These are phyloP conservation scores for Phortica okadai DNA, from an alignment of 2,888 invertebrate species.

Conservation along the genomic window DNA sequence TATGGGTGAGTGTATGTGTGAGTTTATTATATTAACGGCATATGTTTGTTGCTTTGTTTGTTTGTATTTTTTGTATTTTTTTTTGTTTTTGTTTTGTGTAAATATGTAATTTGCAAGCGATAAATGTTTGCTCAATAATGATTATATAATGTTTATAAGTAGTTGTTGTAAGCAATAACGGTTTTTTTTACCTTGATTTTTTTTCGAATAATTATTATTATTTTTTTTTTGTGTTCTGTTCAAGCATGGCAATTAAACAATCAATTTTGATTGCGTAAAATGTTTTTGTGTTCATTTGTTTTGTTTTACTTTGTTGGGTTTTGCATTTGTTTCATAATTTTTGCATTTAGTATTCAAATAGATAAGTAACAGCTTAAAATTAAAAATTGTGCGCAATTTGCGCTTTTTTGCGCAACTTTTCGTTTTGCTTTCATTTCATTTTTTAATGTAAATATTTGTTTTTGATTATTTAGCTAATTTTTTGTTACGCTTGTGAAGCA, in stretches of 20 bases:
- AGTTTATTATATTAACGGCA: conserved; percentile 36
- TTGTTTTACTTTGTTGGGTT: conserved; percentile 31
- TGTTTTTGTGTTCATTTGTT: conserved; percentile 35
- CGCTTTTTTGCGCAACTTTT: conserved; percentile 7
- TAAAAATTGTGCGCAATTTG: conserved; percentile 12
- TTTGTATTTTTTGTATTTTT: conserved; percentile 35
- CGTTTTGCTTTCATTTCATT: not conserved
- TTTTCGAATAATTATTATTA: conserved; percentile 36
- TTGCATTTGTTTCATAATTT: conserved; percentile 33
- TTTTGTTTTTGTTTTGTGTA: conserved; percentile 34
- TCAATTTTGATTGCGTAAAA: conserved; percentile 10
- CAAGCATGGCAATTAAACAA: conserved; percentile 3
- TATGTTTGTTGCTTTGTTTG: conserved; percentile 26
- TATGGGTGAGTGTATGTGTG: conserved; percentile 41
- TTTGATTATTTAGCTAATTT: not conserved
- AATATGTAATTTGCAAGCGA: conserved; percentile 63
- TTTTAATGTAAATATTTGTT: not conserved
- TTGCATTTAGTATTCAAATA: conserved; percentile 55
- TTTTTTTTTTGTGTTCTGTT: conserved; percentile 26
- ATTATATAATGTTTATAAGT: conserved; percentile 56
- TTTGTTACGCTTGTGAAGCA: not conserved
- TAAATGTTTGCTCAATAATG: conserved; percentile 42
- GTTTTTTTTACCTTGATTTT: conserved; percentile 22
- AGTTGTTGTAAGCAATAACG: conserved; percentile 44
- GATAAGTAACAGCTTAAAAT: conserved; percentile 65